phyloP scores from a whole-genome alignment of 2,797 vertebrate species.

The Zalophus californianus region DNA sequence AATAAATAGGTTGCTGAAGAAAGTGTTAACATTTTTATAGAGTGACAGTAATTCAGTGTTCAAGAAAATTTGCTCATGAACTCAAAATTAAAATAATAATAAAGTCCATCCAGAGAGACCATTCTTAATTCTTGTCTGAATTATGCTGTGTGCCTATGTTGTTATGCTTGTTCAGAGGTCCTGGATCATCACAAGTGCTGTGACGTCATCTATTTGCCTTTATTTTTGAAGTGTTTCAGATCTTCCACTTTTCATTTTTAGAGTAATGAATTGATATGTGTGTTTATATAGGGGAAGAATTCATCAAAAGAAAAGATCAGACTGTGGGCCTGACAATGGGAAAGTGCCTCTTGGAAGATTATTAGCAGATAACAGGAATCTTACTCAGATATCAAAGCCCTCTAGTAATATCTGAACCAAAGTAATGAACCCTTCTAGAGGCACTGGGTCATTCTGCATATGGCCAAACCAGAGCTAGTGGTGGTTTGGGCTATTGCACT shows the following conservation, averaged over 20 bases:
- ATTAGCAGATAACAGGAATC: not conserved
- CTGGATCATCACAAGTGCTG: not conserved
- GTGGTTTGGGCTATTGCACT: not conserved
- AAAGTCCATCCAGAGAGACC: constrained; percentile 40
- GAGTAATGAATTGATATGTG: not conserved
- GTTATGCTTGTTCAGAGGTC: constrained; percentile 65
- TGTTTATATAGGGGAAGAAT: not conserved
- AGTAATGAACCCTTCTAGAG: not conserved
- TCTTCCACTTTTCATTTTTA: constrained; percentile 29
- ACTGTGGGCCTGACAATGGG: not conserved
- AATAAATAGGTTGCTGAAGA: constrained; percentile 65
- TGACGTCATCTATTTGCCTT: not conserved
- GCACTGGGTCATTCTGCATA: not conserved
- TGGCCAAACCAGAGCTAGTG: not conserved
- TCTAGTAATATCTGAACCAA: not conserved
- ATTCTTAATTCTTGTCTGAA: constrained; percentile 73
- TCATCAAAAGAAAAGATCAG: not conserved
- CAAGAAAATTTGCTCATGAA: constrained; percentile 63
- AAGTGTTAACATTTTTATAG: constrained; percentile 69
- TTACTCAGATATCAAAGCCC: not conserved
- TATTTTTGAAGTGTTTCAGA: constrained; percentile 42
- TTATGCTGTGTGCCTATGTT: constrained; percentile 11
- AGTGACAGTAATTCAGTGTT: constrained; percentile 66
- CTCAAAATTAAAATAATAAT: constrained; percentile 75
- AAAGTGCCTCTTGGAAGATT: not conserved